Evolutionary conservation across 2,797 vertebrate genomes (phyloP).

Genomic region (Galaxias olidus): DNA sequence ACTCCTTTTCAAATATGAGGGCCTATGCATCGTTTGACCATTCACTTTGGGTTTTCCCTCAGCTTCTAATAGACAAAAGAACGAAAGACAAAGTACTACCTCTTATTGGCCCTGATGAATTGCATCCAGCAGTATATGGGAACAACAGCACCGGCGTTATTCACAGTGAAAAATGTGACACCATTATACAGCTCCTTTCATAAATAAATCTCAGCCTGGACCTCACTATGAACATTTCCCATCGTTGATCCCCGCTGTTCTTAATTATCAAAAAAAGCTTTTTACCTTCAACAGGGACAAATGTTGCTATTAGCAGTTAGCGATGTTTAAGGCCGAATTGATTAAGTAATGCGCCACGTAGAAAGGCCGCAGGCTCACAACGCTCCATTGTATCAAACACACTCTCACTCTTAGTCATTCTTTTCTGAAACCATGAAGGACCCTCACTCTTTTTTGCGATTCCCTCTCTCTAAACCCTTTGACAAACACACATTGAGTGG

Average conservation of each 20-base stretch:
- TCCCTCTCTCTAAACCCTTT: constrained; percentile 34
- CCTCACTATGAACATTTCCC: constrained; percentile 57
- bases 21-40: constrained; percentile 47
- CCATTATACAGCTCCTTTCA: constrained; percentile 55
- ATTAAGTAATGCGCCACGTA: constrained; percentile 39
- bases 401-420: neutral
- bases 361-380: constrained; percentile 36
- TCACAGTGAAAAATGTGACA: constrained; percentile 62
- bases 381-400: constrained; percentile 24
- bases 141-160: constrained; percentile 62
- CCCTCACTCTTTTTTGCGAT: constrained; percentile 15
- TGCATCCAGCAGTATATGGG: constrained; percentile 60
- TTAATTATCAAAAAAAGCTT: constrained; percentile 69
- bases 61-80: constrained; percentile 71
- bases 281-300: constrained; percentile 49
- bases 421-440: constrained; percentile 1
- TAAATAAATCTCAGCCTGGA: constrained; percentile 65
- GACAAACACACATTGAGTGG: constrained; percentile 28
- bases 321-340: constrained; percentile 44
- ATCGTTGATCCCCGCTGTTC: constrained; percentile 61
- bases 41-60: constrained; percentile 70
- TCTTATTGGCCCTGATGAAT: constrained; percentile 68
- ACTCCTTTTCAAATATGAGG: constrained; percentile 56
- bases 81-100: constrained; percentile 67
- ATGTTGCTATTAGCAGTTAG: constrained; percentile 53